phyloP scores from a whole-genome alignment of 2,113 vertebrate species.

The Panurus biarmicus region DNA sequence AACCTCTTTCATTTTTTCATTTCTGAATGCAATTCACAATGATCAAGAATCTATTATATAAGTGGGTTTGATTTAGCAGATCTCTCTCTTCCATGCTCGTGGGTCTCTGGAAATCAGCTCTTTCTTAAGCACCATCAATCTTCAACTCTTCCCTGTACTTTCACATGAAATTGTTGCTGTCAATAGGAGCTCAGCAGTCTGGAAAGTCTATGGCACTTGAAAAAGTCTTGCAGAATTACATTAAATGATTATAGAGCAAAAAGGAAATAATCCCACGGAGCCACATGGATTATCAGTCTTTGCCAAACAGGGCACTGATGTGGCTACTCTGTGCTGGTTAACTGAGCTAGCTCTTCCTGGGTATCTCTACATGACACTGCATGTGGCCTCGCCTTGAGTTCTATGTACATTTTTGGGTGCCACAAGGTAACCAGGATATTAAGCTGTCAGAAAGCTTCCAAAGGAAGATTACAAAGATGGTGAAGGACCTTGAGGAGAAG shows the following conservation, averaged over 20 bases:
- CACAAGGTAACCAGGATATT: background rate
- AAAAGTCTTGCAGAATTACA: background rate
- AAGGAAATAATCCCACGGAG: background rate
- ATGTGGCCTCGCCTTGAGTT: background rate
- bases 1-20: background rate
- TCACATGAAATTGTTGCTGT: background rate
- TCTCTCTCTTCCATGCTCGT: background rate
- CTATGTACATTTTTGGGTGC: background rate
- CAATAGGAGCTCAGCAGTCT: background rate
- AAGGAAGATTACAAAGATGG: background rate
- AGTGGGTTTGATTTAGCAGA: background rate
- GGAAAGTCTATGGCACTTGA: background rate
- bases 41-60: background rate
- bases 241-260: background rate
- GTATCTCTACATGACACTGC: background rate
- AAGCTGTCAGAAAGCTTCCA: background rate
- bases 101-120: background rate
- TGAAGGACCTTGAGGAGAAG: background rate
- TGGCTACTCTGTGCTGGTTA: background rate
- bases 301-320: background rate
- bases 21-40: background rate
- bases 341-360: background rate
- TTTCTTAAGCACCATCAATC: background rate
- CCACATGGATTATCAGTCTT: background rate
- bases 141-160: background rate